Evolutionary conservation across 1,140 invertebrate species (phyloP), one percentile per base, ranked within the genome.

Genomic region (Steinernema khuongi): DNA sequence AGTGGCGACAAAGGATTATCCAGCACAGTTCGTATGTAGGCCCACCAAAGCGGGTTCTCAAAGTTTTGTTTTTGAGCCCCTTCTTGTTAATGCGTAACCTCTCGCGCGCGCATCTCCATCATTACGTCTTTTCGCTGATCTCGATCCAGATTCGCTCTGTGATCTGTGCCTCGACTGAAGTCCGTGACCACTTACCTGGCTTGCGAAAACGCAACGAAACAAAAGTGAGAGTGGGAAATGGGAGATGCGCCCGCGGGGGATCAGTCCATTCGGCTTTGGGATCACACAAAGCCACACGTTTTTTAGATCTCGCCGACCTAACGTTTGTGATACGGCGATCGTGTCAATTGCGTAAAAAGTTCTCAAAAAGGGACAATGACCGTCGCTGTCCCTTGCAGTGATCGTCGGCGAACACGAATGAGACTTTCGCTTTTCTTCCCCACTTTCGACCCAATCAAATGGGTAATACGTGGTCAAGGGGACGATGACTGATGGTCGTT

Each of bases 151-250:
- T n/a, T n/a, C n/a, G n/a, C n/a, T n/a, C n/a, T n/a, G n/a, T n/a
- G n/a, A n/a, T n/a, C n/a, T n/a, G n/a, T n/a, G n/a, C n/a, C n/a
- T n/a, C n/a, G n/a, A n/a, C n/a, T n/a, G n/a, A 41, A 41, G 36
- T 7, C 36, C 7, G n/a, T n/a, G 36, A 41, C 4, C 50, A 7
- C 50, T 11, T 26, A 60, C 50, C 50, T 60, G 50, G 50, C 50
- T 60, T 60, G 50, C 26, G 50, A n/a, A 26, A 60, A 14, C 14
- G 50, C 7, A 26, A 60, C 4, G 22, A 7, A 22, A 60, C 19
- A 60, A 60, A 60, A 60, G 50, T 22, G 50, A 60, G 26, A 60
- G 50, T 60, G 50, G 50, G 26, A 60, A 41, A 60, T n/a, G 14
- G 50, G 7, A 26, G 26, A 60, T 60, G 26, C 50, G 4, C 7